Conservation (phyloP, 2,888 invertebrate species). For the Drosophila colorata region DNA sequence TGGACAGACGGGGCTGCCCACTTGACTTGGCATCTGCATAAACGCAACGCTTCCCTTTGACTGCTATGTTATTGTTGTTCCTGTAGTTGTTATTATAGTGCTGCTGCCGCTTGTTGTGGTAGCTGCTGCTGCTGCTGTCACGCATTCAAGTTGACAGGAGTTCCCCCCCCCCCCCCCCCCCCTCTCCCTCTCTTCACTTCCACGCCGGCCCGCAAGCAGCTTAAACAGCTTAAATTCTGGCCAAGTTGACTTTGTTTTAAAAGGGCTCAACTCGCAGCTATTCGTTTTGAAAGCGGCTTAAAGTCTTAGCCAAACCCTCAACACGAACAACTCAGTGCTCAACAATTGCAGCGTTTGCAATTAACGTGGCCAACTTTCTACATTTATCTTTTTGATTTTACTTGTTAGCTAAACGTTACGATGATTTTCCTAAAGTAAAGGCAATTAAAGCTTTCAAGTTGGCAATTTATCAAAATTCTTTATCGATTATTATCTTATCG, state of each 20-base stretch:
- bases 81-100: conserved; percentile 36
- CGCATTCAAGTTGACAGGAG: conserved; percentile 52
- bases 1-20: conserved; percentile 54
- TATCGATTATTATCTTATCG: too few species aligned
- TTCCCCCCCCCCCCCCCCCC: neutral
- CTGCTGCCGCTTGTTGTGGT: conserved; percentile 21
- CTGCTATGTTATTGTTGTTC: conserved; percentile 31
- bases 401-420: neutral
- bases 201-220: conserved; percentile 29
- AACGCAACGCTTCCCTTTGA: conserved; percentile 63
- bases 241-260: conserved; percentile 45
- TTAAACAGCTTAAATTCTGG: conserved; percentile 48
- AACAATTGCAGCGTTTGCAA: conserved; percentile 23
- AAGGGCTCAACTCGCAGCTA: conserved; percentile 2
- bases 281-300: conserved; percentile 41
- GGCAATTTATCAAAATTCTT: too few species aligned
- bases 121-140: conserved; percentile 46
- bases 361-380: conserved; percentile 41
- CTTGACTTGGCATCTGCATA: conserved; percentile 77
- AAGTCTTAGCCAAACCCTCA: conserved; percentile 31
- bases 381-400: conserved; percentile 26
- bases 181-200: neutral
- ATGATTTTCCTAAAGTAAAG: conserved; percentile 12
- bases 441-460: too few species aligned
- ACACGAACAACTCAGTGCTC: conserved; percentile 13